Base-by-base conservation (phyloP, 1,140 invertebrate genomes). In the Chrysomallon squamiferum region DNA sequence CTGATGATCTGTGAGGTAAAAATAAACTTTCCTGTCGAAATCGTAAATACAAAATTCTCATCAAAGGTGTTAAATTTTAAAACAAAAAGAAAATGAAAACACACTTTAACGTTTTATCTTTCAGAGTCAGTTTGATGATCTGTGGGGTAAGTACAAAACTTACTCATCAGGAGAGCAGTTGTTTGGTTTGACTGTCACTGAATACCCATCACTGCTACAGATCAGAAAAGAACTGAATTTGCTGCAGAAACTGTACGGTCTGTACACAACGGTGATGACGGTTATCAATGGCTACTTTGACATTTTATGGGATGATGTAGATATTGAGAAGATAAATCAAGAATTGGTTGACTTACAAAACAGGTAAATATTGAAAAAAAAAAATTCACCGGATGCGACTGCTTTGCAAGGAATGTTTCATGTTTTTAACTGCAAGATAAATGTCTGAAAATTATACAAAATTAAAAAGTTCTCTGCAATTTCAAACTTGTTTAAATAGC, bases 341-440 rank as follows among this genome's bases (percentile, higher is more conserved):
- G 95, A 98, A 81, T 85, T 98, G 4, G 92, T 95, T 90, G 95
- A 98, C 77, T 96, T 98, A 77, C 95, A 97, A 87, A 97, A 96
- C 82, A 91, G 90, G 92, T 92, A 84, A 75, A 94, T 96, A 0
- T 25, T 20, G 13, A 7, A n/a, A n/a, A n/a, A n/a, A n/a, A n/a
- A n/a, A n/a, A n/a, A n/a, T n/a, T n/a, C n/a, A n/a, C n/a, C n/a
- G n/a, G n/a, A n/a, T n/a, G n/a, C n/a, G n/a, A n/a, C n/a, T n/a
- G n/a, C n/a, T n/a, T n/a, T n/a, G n/a, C n/a, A n/a, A n/a, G n/a
- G n/a, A n/a, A n/a, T n/a, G n/a, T n/a, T n/a, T n/a, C n/a, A n/a
- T n/a, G n/a, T n/a, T n/a, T n/a, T n/a, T n/a, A n/a, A n/a, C n/a
- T n/a, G n/a, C n/a, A n/a, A n/a, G n/a, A n/a, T n/a, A n/a, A n/a